Conservation (phyloP, 2,888 invertebrate genomes). For the Eretmocerus hayati region DNA sequence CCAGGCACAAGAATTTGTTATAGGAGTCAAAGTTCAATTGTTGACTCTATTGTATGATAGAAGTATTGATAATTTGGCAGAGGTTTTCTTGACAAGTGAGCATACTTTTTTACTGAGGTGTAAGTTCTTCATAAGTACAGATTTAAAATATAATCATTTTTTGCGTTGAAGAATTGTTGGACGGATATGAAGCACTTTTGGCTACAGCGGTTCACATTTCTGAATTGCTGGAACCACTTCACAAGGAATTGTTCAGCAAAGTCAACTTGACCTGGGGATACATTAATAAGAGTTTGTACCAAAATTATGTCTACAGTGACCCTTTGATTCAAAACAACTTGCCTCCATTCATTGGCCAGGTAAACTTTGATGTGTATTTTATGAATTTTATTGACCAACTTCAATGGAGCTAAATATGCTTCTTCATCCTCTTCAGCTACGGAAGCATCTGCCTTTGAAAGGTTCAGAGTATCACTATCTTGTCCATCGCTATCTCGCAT, state of each 20-base stretch:
- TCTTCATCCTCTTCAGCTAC: slow-evolving; percentile 31
- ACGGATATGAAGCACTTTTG: slow-evolving; percentile 58
- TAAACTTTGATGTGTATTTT: slow-evolving; percentile 29
- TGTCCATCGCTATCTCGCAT: slow-evolving; percentile 51
- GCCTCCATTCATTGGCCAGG: slow-evolving; percentile 50
- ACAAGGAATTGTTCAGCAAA: slow-evolving; percentile 54
- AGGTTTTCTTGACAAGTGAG: slow-evolving; percentile 50
- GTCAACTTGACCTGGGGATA: slow-evolving; percentile 62
- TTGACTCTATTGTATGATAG: slow-evolving; percentile 50
- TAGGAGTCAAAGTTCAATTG: slow-evolving; percentile 56
- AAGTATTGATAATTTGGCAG: slow-evolving; percentile 50
- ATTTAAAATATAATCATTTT: slow-evolving; percentile 3
- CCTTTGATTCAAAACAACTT: slow-evolving; percentile 53
- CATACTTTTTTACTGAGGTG: slow-evolving; percentile 7
- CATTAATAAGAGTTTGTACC: slow-evolving; percentile 62
- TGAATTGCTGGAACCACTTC: slow-evolving; percentile 55
- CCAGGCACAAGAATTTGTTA: slow-evolving; percentile 58
- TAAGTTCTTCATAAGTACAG: neutral
- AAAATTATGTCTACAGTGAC: slow-evolving; percentile 50
- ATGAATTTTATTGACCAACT: neutral
- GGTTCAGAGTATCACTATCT: slow-evolving; percentile 44
- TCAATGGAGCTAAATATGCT: too few relatives aligned
- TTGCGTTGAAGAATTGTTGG: slow-evolving; percentile 49
- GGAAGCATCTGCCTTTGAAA: slow-evolving; percentile 38
- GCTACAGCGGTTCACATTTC: slow-evolving; percentile 55